Conservation (phyloP, 2,113 vertebrate species). For the Psilopsiagon aymara region DNA sequence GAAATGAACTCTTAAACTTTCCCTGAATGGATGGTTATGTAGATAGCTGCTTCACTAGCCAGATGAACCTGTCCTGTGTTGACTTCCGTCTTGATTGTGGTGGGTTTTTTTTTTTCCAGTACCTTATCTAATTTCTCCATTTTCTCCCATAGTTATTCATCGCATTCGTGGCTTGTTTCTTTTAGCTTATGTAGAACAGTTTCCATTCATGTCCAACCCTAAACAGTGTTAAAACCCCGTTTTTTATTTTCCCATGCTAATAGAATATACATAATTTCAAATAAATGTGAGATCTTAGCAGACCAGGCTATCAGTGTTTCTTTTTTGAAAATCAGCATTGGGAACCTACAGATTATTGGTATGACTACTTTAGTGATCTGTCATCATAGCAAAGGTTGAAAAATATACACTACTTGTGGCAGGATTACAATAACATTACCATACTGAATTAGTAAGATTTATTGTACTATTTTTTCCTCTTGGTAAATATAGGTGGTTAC, state of each 20-base stretch:
- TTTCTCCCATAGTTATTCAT: neutral
- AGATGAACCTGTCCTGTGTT: neutral
- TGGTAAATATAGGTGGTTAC: neutral
- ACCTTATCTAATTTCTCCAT: neutral
- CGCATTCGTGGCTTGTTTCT: neutral
- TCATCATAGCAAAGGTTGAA: neutral
- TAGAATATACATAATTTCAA: neutral
- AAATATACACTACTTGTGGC: neutral
- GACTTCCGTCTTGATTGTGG: neutral
- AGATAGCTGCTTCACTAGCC: neutral
- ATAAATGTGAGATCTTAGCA: neutral
- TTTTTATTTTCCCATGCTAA: neutral
- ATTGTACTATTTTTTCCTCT: neutral
- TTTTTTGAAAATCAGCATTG: neutral
- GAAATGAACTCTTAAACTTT: neutral
- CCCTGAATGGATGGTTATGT: neutral
- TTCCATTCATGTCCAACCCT: neutral
- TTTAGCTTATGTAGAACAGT: neutral
- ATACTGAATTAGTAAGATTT: neutral
- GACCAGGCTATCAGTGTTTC: neutral
- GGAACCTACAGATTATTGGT: neutral
- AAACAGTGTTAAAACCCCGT: neutral
- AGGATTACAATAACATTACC: neutral
- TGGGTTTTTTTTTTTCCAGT: neutral
- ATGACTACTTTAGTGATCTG: neutral